Percentiles rank a stretch among this genome's conserved stretches.
Evolutionary conservation across 2,797 vertebrate species (phyloP).

Genomic region (Tamandua tetradactyla): DNA sequence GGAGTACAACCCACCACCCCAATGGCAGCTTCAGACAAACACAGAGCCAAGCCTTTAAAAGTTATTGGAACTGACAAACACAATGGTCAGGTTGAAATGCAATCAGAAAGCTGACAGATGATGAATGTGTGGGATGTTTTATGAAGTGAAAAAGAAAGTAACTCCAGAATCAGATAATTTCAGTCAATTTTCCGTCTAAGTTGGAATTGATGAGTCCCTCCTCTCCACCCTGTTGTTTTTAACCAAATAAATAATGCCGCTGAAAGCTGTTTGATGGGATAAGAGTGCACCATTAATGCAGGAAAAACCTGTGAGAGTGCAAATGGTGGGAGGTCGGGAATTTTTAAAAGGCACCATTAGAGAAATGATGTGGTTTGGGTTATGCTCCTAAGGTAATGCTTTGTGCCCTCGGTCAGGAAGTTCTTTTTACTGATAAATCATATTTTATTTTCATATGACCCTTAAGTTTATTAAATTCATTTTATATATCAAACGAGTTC

Average conservation of each 20-base stretch:
- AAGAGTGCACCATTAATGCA: slow-evolving; percentile 38
- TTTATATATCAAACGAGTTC: slow-evolving; percentile 66
- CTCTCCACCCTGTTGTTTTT: slow-evolving; percentile 78
- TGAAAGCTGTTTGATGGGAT: slow-evolving; percentile 74
- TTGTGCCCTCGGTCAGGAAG: slow-evolving; percentile 78
- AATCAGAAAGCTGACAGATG: not conserved
- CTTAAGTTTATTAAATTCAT: slow-evolving; percentile 77
- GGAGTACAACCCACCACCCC: not conserved
- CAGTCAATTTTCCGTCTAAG: slow-evolving; percentile 75
- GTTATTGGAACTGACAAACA: slow-evolving; percentile 11
- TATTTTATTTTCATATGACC: slow-evolving; percentile 79
- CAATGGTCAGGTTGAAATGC: not conserved
- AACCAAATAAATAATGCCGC: slow-evolving; percentile 75
- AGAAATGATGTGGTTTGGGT: slow-evolving; percentile 81
- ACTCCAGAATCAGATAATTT: slow-evolving; percentile 71
- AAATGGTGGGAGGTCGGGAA: slow-evolving; percentile 83
- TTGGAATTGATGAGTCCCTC: slow-evolving; percentile 59
- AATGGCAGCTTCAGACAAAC: not conserved
- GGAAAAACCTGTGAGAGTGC: slow-evolving; percentile 73
- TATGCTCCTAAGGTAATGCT: slow-evolving; percentile 68
- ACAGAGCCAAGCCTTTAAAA: not conserved
- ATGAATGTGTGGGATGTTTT: slow-evolving; percentile 39
- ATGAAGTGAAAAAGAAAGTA: slow-evolving; percentile 64
- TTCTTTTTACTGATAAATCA: slow-evolving; percentile 83
- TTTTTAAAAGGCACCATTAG: slow-evolving; percentile 83